These are phyloP conservation scores for Tubulanus polymorphus DNA, from an alignment of 2,888 invertebrate genomes.

Conservation along the genomic window DNA sequence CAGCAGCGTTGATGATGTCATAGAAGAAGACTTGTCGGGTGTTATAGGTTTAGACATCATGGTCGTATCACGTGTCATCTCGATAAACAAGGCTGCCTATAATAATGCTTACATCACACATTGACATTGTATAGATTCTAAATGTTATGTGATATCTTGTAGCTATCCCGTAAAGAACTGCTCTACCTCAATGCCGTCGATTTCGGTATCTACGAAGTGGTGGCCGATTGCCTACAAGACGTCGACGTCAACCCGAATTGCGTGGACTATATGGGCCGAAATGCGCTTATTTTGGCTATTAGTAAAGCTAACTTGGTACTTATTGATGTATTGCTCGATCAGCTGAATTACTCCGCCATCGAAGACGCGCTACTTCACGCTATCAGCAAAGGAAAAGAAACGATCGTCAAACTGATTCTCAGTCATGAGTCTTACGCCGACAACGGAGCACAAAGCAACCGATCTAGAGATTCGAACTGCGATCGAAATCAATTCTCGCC, in stretches of 20 bases:
- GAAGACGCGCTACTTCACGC: slow-evolving; percentile 68
- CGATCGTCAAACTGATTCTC: slow-evolving; percentile 61
- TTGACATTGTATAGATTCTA: no score
- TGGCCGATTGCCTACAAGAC: slow-evolving; percentile 48
- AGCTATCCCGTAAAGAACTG: slow-evolving; percentile 53
- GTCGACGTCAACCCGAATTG: slow-evolving; percentile 49
- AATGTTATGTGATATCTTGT: slow-evolving; percentile 5
- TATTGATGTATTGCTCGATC: slow-evolving; percentile 63
- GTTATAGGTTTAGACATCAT: no score
- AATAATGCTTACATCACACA: no score
- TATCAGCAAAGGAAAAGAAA: slow-evolving; percentile 61
- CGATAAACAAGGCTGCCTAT: no score
- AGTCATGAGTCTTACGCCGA: slow-evolving; percentile 55
- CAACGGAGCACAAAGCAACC: slow-evolving; percentile 47
- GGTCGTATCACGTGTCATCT: no score
- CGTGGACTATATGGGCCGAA: slow-evolving; percentile 61
- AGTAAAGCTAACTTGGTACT: slow-evolving; percentile 63
- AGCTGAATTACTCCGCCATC: slow-evolving; percentile 60
- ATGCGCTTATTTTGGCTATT: slow-evolving; percentile 67
- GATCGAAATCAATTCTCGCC: slow-evolving; percentile 62
- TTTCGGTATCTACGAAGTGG: slow-evolving; percentile 49
- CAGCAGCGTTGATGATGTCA: no score
- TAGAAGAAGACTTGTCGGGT: no score
- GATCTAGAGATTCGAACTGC: slow-evolving; percentile 49
- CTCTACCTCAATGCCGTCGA: slow-evolving; percentile 51